Evolutionary conservation across 1,140 invertebrate species (phyloP).

Genomic region (Drosophila ficusphila): DNA sequence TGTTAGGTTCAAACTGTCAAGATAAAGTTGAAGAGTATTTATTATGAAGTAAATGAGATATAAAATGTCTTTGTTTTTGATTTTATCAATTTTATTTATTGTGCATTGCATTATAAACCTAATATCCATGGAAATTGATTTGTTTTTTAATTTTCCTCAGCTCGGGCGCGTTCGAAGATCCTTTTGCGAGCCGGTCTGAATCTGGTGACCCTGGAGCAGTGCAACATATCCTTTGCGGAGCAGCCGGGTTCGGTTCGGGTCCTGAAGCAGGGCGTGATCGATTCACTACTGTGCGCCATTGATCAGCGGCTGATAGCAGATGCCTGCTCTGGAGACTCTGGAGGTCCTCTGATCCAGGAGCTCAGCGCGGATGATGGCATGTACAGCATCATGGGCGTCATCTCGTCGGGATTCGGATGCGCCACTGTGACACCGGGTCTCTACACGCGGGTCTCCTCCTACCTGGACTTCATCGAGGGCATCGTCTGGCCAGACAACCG

Average conservation of each 20-base stretch:
- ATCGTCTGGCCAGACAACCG: slow-evolving; percentile 86
- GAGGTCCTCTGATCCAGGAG: slow-evolving; percentile 87
- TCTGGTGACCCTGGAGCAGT: slow-evolving; percentile 46
- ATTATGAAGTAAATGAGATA: too few species aligned
- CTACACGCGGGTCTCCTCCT: slow-evolving; percentile 87
- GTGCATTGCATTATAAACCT: too few species aligned
- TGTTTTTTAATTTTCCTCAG: slow-evolving; percentile 30
- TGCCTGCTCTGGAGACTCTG: slow-evolving; percentile 88
- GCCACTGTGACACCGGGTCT: slow-evolving; percentile 87
- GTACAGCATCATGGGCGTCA: slow-evolving; percentile 85
- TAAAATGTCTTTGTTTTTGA: too few species aligned
- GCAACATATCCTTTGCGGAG: slow-evolving; percentile 36
- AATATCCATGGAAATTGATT: too few species aligned
- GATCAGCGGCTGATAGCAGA: slow-evolving; percentile 85
- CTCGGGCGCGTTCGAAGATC: slow-evolving; percentile 46
- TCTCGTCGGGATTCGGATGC: slow-evolving; percentile 88
- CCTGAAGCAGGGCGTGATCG: slow-evolving; percentile 48
- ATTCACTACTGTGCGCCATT: slow-evolving; percentile 86
- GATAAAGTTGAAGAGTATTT: too few species aligned
- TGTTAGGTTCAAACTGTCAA: too few species aligned
- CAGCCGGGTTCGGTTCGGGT: slow-evolving; percentile 7
- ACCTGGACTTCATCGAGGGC: slow-evolving; percentile 88
- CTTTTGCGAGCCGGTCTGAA: slow-evolving; percentile 61
- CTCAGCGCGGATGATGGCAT: slow-evolving; percentile 45
- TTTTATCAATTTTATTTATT: too few species aligned